phyloP scores from a whole-genome alignment of 2,113 vertebrate species.

The Eptesicus fuscus region DNA sequence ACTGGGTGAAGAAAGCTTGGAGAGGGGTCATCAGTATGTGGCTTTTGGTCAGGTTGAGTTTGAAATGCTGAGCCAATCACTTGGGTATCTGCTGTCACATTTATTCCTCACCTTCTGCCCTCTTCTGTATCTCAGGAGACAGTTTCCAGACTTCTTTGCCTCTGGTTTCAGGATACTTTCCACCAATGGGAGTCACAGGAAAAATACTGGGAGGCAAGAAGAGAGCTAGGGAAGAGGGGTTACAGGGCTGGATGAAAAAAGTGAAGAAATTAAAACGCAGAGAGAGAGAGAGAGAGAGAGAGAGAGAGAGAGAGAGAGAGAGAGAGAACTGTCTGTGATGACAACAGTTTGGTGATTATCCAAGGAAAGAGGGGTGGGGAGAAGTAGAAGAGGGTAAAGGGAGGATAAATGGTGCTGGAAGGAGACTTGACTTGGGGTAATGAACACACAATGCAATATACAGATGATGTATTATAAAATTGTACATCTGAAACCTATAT shows the following conservation, averaged over 20 bases:
- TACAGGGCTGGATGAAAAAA: neutral
- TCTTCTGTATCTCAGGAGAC: neutral
- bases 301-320: no score
- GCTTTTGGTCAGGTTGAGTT: neutral
- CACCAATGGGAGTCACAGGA: neutral
- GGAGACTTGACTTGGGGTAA: neutral
- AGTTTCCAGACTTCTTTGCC: neutral
- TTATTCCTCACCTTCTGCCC: neutral
- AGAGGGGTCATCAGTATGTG: neutral
- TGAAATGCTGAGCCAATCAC: neutral
- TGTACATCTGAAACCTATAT: neutral
- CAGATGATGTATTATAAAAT: neutral
- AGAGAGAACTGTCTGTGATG: no score
- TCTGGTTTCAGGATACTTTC: neutral
- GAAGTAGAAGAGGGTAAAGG: neutral
- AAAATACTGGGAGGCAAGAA: neutral
- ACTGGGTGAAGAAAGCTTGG: neutral
- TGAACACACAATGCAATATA: neutral
- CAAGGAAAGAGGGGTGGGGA: neutral
- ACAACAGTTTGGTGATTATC: neutral
- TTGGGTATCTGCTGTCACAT: neutral
- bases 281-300: no score
- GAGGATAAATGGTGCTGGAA: neutral
- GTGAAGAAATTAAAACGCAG: neutral
- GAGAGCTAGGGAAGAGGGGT: neutral